A percentile compares a stretch with the other conserved stretches of the same genome.
Conservation (phyloP, 2,797 vertebrate species). For the Lophius americanus region DNA sequence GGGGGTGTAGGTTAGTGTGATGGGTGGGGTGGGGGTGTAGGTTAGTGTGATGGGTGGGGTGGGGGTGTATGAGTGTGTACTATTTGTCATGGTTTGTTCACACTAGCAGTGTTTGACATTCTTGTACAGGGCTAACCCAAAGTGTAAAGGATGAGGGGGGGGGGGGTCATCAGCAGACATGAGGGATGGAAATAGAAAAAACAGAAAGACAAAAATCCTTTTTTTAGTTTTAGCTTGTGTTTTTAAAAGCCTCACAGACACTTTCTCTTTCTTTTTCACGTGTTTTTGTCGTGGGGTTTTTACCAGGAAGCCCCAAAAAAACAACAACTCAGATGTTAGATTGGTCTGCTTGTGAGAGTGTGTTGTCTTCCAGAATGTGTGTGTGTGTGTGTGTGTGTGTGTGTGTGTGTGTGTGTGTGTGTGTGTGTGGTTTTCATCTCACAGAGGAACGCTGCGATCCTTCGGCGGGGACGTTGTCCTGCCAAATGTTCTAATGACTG, state of each 20-base stretch:
- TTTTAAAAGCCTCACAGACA: conserved; percentile 22
- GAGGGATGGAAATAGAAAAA: not conserved
- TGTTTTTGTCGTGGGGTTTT: no score
- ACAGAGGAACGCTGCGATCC: conserved; percentile 20
- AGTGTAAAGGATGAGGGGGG: conserved; percentile 10
- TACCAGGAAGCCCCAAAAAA: conserved; percentile 25
- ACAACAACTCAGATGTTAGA: conserved; percentile 6
- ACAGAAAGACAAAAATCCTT: conserved; percentile 1
- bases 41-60: conserved; percentile 12
- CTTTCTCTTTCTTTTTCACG: not conserved
- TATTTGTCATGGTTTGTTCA: conserved; percentile 44
- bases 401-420: not conserved
- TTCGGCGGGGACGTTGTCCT: conserved; percentile 17
- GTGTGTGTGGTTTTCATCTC: not conserved
- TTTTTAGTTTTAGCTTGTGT: conserved; percentile 14
- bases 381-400: no score
- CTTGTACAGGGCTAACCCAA: conserved; percentile 33
- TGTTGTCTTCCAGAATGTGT: not conserved
- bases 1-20: conserved; percentile 18
- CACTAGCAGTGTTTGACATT: conserved; percentile 65
- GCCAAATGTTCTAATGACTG: conserved; percentile 5
- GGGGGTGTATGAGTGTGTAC: conserved; percentile 4
- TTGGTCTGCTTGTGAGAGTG: conserved; percentile 10
- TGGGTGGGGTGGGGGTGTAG: not conserved
- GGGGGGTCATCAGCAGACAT: not conserved